phyloP scores from a whole-genome alignment of 2,888 invertebrate species.

The Stenolophus ochropezus region DNA sequence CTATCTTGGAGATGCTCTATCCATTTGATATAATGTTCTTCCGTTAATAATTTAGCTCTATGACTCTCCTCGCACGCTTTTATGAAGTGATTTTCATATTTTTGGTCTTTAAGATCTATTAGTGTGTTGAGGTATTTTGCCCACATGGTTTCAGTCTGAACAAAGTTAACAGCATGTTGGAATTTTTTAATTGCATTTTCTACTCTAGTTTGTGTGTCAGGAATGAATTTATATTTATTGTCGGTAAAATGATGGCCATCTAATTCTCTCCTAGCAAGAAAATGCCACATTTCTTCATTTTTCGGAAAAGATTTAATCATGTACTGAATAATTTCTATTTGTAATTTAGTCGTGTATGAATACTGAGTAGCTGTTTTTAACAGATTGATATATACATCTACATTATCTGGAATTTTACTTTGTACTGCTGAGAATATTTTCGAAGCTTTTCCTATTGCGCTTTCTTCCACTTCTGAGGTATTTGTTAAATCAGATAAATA shows the following conservation, averaged over 20 bases:
- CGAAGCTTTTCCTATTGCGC: constrained; percentile 30
- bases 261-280: constrained; percentile 50
- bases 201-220: background rate
- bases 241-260: constrained; percentile 46
- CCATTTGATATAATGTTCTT: constrained; percentile 52
- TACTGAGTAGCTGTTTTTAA: constrained; percentile 38
- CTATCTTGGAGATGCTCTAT: constrained; percentile 37
- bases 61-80: constrained; percentile 44
- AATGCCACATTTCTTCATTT: constrained; percentile 43
- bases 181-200: constrained; percentile 45
- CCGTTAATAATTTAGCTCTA: constrained; percentile 28
- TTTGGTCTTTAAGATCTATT: constrained; percentile 36
- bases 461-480: constrained; percentile 27
- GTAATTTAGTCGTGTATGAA: constrained; percentile 51
- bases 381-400: constrained; percentile 42
- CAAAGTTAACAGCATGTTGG: constrained; percentile 27
- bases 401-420: constrained; percentile 39
- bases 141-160: constrained; percentile 44
- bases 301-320: constrained; percentile 37
- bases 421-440: constrained; percentile 16
- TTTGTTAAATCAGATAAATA: constrained; percentile 2
- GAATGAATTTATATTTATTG: constrained; percentile 39
- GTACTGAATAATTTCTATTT: constrained; percentile 22
- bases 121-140: constrained; percentile 51
- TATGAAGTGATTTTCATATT: constrained; percentile 34